phyloP scores from a whole-genome alignment of 2,888 invertebrate species.

The Cyrtodaria siliqua region DNA sequence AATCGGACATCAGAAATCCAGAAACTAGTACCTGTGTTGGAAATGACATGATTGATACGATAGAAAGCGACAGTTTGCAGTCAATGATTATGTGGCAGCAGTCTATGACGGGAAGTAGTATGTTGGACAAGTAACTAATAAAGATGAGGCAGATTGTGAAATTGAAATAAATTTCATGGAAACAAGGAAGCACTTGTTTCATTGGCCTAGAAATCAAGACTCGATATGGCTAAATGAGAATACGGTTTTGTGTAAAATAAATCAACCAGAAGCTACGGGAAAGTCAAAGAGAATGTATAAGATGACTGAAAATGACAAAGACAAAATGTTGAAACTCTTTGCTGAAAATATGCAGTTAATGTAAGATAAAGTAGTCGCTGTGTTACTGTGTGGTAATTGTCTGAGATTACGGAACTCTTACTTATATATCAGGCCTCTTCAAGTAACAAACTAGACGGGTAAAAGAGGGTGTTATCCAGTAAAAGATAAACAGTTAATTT shows the following conservation, averaged over 20 bases:
- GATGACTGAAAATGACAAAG: background rate
- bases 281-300: conserved; percentile 19
- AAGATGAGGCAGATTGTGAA: conserved; percentile 19
- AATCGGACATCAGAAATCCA: background rate
- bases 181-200: conserved; percentile 3
- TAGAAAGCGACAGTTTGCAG: conserved; percentile 12
- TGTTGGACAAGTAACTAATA: conserved; percentile 22
- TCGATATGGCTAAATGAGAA: conserved; percentile 9
- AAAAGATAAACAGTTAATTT: too few species aligned
- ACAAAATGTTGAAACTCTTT: conserved; percentile 6
- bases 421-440: too few species aligned
- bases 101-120: conserved; percentile 14
- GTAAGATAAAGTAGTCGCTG: too few species aligned
- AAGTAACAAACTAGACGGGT: too few species aligned
- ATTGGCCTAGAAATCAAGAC: conserved; percentile 26
- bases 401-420: too few species aligned
- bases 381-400: too few species aligned
- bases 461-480: too few species aligned
- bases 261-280: conserved; percentile 10
- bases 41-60: background rate
- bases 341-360: too few species aligned
- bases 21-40: background rate
- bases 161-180: conserved; percentile 32
- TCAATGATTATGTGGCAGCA: conserved; percentile 26
- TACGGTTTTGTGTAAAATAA: conserved; percentile 5